phyloP scores from a whole-genome alignment of 1,140 invertebrate genomes.

The Drosophila rhopaloa region DNA sequence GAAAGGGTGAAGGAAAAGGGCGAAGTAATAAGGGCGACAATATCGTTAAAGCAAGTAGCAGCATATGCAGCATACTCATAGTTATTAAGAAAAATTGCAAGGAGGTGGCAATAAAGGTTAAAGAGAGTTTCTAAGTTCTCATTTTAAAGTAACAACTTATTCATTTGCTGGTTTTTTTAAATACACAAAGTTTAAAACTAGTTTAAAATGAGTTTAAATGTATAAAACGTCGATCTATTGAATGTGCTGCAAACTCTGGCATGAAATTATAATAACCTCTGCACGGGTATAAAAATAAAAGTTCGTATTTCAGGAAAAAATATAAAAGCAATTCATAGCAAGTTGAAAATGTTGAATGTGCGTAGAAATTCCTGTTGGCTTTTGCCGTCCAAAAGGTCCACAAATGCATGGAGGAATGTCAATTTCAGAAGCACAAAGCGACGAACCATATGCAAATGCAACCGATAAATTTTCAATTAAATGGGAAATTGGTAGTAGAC shows the following conservation, averaged over 20 bases:
- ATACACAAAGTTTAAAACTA: too few relatives aligned
- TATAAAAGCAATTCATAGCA: neutral
- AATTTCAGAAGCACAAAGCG: constrained; percentile 7
- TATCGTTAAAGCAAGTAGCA: constrained; percentile 7
- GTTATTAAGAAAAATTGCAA: neutral
- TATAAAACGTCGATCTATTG: too few relatives aligned
- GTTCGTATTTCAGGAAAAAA: neutral
- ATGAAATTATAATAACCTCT: too few relatives aligned
- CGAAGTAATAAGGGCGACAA: neutral
- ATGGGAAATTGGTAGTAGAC: constrained; percentile 44
- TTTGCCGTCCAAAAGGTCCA: constrained; percentile 29
- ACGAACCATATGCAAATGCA: constrained; percentile 70
- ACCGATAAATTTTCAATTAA: constrained; percentile 82
- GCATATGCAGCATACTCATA: neutral
- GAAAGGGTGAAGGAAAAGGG: neutral
- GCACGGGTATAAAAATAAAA: too few relatives aligned
- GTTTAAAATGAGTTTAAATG: too few relatives aligned
- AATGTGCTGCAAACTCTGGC: too few relatives aligned
- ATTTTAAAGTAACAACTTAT: too few relatives aligned
- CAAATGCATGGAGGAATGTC: constrained; percentile 22
- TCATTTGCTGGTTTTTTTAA: too few relatives aligned
- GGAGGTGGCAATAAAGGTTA: neutral
- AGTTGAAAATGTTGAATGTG: neutral
- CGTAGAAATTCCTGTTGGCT: constrained; percentile 4
- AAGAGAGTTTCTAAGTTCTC: neutral